Evolutionary conservation across 2,113 vertebrate genomes (phyloP), one percentile per base, ranked within the genome.

Genomic region (Hyperoodon ampullatus): DNA sequence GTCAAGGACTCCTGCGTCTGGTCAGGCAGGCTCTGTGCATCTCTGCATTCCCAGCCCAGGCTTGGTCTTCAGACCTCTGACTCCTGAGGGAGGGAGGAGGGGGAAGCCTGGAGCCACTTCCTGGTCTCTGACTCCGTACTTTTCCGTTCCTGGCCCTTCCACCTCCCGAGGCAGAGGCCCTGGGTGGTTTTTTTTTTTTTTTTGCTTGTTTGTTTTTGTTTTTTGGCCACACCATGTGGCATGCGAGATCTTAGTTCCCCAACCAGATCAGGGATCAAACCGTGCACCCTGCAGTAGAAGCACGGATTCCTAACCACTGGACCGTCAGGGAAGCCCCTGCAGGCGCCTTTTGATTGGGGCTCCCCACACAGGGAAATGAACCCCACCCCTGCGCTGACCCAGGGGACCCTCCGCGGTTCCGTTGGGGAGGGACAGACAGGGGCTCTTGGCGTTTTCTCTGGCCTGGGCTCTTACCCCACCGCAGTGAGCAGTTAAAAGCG

Each of bases 391-490:
- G 71, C 4, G 9, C 42, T 61, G 66, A 39, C 35, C 78, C 55
- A 30, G 33, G 8, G 0, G 80, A 1, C 33, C 12, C 33, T 9
- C 33, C 33, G 5, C 88, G 8, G 15, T 21, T 35, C 53, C 1
- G 0, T 19, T 8, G 26, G 1, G 18, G 7, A 33, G 14, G 9
- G 23, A 3, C 2, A 3, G 35, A 19, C 23, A 0, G 1, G 70
- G 63, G 13, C 15, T 4, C 55, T 26, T 6, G 9, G 8, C 1
- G 7, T 26, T 39, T 30, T 21, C 80, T 63, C 44, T 33, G 33
- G 35, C 70, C 33, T 30, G 9, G 2, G 35, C 61, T 24, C 80
- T 83, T 21, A 28, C 16, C 23, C 65, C 66, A 44, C 39, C 1
- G 14, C 21, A 14, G 47, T 14, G 6, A 58, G 44, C 26, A 3